A percentile compares a stretch with the other conserved stretches of the same genome.
Conservation (phyloP, 2,797 vertebrate species). For the Zenarchopterus dispar region DNA sequence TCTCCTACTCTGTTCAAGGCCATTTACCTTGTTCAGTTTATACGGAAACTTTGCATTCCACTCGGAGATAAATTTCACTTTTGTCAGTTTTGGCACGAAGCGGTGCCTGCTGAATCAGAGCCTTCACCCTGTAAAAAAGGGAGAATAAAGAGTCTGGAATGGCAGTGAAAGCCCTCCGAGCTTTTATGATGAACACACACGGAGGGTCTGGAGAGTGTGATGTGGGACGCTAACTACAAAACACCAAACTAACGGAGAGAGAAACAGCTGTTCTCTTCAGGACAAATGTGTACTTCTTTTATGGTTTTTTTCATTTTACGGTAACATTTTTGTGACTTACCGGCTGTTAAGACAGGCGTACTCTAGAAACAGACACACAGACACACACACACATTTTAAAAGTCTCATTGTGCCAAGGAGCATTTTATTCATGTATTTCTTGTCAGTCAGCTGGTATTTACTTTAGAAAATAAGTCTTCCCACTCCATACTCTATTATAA, state of each 20-base stretch:
- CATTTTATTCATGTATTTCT: no score
- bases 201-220: constrained; percentile 13
- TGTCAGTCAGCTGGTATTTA: no score
- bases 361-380: no score
- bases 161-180: constrained; percentile 45
- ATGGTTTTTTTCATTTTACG: no score
- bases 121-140: constrained; percentile 45
- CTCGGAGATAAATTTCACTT: constrained; percentile 42
- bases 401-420: no score
- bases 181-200: constrained; percentile 45
- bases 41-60: constrained; percentile 48
- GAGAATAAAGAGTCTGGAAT: constrained; percentile 39
- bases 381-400: no score
- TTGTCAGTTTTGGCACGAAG: constrained; percentile 47
- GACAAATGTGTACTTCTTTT: constrained; percentile 24
- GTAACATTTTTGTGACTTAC: constrained; percentile 11
- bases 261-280: constrained; percentile 7
- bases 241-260: constrained; percentile 5
- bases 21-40: constrained; percentile 16
- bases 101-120: constrained; percentile 33
- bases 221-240: not conserved
- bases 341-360: not conserved
- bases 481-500: no score
- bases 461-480: no score
- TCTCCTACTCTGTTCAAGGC: constrained; percentile 27